A percentile compares a stretch with the other conserved stretches of the same genome.
Conservation (phyloP, 2,797 vertebrate genomes). For the Ataeniobius toweri region DNA sequence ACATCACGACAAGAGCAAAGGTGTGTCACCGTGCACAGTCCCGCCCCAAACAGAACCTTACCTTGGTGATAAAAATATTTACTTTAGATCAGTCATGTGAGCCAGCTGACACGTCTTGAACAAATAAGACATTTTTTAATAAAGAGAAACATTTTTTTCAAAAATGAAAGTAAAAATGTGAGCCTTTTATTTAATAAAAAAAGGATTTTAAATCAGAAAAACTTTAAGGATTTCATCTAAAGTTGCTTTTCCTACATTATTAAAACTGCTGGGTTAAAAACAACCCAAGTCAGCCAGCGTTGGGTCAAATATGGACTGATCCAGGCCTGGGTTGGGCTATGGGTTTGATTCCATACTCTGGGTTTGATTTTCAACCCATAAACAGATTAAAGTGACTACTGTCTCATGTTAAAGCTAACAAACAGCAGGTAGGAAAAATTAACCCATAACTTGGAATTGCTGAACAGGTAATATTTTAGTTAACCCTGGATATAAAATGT, state of each 20-base stretch:
- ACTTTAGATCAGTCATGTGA: constrained; percentile 13
- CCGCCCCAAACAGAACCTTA: constrained; percentile 49
- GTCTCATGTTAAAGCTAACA: background rate
- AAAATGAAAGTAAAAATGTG: too few relatives aligned
- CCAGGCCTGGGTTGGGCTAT: too few relatives aligned
- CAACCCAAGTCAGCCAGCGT: background rate
- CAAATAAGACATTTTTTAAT: background rate
- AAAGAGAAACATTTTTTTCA: too few relatives aligned
- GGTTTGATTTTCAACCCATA: background rate
- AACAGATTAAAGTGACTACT: background rate
- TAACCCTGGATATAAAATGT: too few relatives aligned
- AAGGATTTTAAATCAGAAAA: background rate
- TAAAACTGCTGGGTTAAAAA: too few relatives aligned
- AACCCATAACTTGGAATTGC: too few relatives aligned
- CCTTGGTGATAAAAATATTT: constrained; percentile 54
- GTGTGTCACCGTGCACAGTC: constrained; percentile 53
- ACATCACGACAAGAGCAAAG: constrained; percentile 38
- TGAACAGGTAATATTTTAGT: too few relatives aligned
- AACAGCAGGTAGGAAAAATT: too few relatives aligned
- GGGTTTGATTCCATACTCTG: background rate
- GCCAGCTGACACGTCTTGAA: background rate
- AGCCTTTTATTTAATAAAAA: too few relatives aligned
- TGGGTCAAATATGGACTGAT: too few relatives aligned
- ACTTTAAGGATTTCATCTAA: background rate
- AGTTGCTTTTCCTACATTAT: too few relatives aligned